These are phyloP conservation scores for Antheraea assamensis DNA, from an alignment of 2,888 invertebrate species.

Conservation along the genomic window DNA sequence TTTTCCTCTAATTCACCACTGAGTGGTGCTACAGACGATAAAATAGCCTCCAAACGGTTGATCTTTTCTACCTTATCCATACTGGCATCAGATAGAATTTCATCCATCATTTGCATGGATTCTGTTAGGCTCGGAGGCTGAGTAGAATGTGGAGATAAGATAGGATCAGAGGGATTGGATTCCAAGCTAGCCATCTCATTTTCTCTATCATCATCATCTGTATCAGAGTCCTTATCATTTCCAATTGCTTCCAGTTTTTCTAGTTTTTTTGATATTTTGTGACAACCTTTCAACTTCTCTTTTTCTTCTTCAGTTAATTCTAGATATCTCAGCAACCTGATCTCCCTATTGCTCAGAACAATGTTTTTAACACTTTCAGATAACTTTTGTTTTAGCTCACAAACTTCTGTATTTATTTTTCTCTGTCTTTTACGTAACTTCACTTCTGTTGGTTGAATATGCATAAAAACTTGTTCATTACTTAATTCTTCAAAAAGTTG, in stretches of 20 bases:
- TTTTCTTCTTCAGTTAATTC: slow-evolving; percentile 96
- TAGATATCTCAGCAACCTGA: slow-evolving; percentile 92
- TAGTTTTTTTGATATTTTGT: slow-evolving; percentile 95
- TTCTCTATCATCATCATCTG: slow-evolving; percentile 87
- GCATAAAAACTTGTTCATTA: slow-evolving; percentile 93
- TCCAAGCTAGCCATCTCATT: slow-evolving; percentile 92
- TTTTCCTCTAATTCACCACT: slow-evolving; percentile 82
- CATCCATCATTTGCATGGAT: slow-evolving; percentile 94
- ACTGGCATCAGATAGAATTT: slow-evolving; percentile 89
- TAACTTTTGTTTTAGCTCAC: slow-evolving; percentile 91
- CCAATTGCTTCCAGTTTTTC: slow-evolving; percentile 93
- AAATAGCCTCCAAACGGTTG: slow-evolving; percentile 92
- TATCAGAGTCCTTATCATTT: slow-evolving; percentile 89
- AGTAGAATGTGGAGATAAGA: slow-evolving; percentile 88
- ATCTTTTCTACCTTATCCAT: slow-evolving; percentile 94
- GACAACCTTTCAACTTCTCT: slow-evolving; percentile 93
- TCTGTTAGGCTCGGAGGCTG: slow-evolving; percentile 92
- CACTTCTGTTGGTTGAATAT: slow-evolving; percentile 92
- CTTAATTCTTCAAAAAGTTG: slow-evolving; percentile 91
- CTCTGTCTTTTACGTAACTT: slow-evolving; percentile 93
- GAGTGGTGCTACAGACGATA: slow-evolving; percentile 89
- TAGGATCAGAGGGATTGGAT: slow-evolving; percentile 89
- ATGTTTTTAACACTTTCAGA: slow-evolving; percentile 92
- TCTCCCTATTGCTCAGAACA: slow-evolving; percentile 95
- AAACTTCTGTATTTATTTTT: slow-evolving; percentile 94